These are phyloP conservation scores for Morone chrysops DNA, from an alignment of 2,113 vertebrate species.

Conservation along the genomic window DNA sequence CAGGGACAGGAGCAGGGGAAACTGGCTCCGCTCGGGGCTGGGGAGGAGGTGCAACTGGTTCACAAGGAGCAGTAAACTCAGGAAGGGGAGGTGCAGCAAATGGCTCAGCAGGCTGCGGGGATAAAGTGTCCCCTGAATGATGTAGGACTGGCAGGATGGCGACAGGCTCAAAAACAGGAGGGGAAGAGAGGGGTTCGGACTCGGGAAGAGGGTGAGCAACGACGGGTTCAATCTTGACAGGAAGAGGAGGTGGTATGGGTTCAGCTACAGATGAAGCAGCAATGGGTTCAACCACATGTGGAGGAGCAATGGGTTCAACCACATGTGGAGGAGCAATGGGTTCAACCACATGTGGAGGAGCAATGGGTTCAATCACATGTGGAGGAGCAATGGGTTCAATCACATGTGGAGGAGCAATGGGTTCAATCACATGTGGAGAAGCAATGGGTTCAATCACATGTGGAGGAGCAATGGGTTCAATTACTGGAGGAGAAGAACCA, in stretches of 20 bases:
- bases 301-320: constrained; percentile 54
- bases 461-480: constrained; percentile 53
- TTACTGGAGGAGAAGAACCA: constrained; percentile 37
- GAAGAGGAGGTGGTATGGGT: constrained; percentile 39
- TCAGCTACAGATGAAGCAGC: constrained; percentile 49
- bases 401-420: constrained; percentile 39
- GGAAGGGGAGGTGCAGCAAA: constrained; percentile 57
- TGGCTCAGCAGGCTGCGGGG: constrained; percentile 49
- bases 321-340: constrained; percentile 43
- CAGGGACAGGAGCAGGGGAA: constrained; percentile 46
- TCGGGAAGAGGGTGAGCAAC: constrained; percentile 22
- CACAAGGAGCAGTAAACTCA: constrained; percentile 71
- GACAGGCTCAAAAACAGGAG: constrained; percentile 52
- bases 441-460: constrained; percentile 46
- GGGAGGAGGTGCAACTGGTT: constrained; percentile 73
- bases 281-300: constrained; percentile 43
- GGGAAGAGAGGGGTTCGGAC: constrained; percentile 45
- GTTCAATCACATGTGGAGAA: constrained; percentile 45
- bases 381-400: constrained; percentile 54
- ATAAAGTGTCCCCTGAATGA: constrained; percentile 54
- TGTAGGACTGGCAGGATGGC: constrained; percentile 8
- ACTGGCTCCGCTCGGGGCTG: constrained; percentile 64
- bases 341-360: constrained; percentile 48
- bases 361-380: constrained; percentile 51
- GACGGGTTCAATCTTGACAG: constrained; percentile 42